phyloP scores from a whole-genome alignment of 2,113 vertebrate genomes.

The Bufo gargarizans region DNA sequence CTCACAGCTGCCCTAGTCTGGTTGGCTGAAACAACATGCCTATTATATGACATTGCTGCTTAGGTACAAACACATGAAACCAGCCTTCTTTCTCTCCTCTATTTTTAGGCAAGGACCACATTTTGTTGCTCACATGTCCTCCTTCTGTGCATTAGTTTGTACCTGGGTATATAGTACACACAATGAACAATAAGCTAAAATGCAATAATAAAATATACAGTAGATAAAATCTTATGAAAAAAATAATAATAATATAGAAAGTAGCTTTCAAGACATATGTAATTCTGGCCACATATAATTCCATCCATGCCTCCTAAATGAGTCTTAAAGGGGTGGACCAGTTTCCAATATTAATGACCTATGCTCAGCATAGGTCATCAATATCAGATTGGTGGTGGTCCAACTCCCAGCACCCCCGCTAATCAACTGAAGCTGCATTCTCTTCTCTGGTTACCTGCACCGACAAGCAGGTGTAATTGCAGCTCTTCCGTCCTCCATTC shows the following conservation, averaged over 20 bases:
- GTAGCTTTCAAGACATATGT: background rate
- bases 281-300: background rate
- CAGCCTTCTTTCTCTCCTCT: slow-evolving; percentile 65
- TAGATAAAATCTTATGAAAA: background rate
- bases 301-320: background rate
- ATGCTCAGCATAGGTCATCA: too few relatives aligned
- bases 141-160: background rate
- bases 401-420: too few relatives aligned
- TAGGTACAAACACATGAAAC: slow-evolving; percentile 70
- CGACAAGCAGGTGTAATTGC: too few relatives aligned
- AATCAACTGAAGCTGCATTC: too few relatives aligned
- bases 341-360: too few relatives aligned
- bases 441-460: too few relatives aligned
- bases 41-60: slow-evolving; percentile 73
- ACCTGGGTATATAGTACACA: background rate
- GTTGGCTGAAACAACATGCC: slow-evolving; percentile 77
- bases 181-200: background rate
- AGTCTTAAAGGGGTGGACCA: background rate
- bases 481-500: too few relatives aligned
- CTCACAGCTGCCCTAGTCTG: slow-evolving; percentile 74
- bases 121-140: slow-evolving; percentile 1
- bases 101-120: background rate
- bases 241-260: background rate
- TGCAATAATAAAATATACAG: background rate
- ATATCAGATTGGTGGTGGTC: too few relatives aligned